phyloP scores from a whole-genome alignment of 2,888 invertebrate genomes.

The Mesorhabditis belari region DNA sequence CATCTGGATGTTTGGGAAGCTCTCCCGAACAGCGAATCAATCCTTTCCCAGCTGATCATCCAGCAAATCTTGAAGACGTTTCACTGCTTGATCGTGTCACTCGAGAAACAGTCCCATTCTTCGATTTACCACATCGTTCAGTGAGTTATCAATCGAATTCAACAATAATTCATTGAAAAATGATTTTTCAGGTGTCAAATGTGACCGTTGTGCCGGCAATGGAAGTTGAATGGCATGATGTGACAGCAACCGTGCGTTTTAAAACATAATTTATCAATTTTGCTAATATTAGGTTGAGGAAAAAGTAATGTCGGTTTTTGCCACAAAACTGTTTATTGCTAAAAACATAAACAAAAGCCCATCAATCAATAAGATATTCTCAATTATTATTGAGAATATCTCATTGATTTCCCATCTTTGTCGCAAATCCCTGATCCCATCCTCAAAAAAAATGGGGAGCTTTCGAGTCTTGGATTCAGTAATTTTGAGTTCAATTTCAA shows the following conservation, averaged over 20 bases:
- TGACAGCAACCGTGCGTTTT: conserved; percentile 31
- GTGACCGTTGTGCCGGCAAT: conserved; percentile 36
- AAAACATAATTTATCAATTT: neutral
- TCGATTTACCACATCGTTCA: neutral
- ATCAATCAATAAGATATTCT: too few species aligned
- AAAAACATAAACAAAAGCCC: too few species aligned
- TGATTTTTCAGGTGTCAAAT: conserved; percentile 26
- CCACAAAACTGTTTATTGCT: too few species aligned
- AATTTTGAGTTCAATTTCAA: neutral
- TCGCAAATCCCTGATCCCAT: too few species aligned
- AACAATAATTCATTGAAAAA: neutral
- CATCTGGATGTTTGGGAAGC: too few species aligned
- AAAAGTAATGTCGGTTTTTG: too few species aligned
- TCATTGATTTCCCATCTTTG: too few species aligned
- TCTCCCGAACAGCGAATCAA: too few species aligned
- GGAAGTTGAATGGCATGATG: conserved; percentile 43
- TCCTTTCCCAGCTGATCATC: neutral
- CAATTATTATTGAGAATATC: too few species aligned
- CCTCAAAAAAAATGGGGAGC: too few species aligned
- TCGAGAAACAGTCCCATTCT: neutral
- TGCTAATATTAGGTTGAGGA: neutral
- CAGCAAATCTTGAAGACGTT: neutral
- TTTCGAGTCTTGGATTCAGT: conserved; percentile 28
- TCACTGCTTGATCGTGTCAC: neutral
- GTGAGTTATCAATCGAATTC: neutral